These are phyloP conservation scores for Drosophila repletoides DNA, from an alignment of 1,140 invertebrate species.

Conservation along the genomic window DNA sequence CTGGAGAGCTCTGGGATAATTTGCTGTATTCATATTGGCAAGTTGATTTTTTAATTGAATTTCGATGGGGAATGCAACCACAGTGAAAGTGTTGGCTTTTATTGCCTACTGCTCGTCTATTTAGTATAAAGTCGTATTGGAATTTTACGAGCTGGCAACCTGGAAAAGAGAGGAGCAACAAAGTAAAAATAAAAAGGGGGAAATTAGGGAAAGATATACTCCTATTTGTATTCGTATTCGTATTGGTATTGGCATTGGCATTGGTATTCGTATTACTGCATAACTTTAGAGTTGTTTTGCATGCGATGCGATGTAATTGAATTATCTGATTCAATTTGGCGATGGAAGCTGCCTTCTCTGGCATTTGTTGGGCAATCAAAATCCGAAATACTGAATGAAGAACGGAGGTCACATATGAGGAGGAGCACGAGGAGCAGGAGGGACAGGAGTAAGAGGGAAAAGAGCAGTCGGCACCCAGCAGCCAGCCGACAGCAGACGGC, in stretches of 20 bases:
- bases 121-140: too few relatives aligned
- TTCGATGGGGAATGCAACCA: too few relatives aligned
- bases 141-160: slow-evolving; percentile 22
- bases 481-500: not conserved
- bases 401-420: slow-evolving; percentile 40
- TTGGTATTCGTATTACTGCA: slow-evolving; percentile 28
- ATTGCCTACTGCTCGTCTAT: too few relatives aligned
- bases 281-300: slow-evolving; percentile 66
- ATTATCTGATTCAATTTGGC: slow-evolving; percentile 65
- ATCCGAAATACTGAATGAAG: too few relatives aligned
- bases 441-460: too few relatives aligned
- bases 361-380: slow-evolving; percentile 43
- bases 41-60: too few relatives aligned
- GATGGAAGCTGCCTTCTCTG: slow-evolving; percentile 8
- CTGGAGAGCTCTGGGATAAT: too few relatives aligned
- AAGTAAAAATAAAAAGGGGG: not conserved
- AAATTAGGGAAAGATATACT: not conserved
- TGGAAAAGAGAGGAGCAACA: not conserved
- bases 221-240: too few relatives aligned
- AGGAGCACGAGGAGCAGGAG: too few relatives aligned
- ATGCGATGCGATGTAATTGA: slow-evolving; percentile 64
- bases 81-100: not conserved
- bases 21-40: too few relatives aligned
- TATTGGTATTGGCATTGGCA: too few relatives aligned
- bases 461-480: too few relatives aligned